A percentile compares a stretch with the other conserved stretches of the same genome.
Evolutionary conservation across 2,797 vertebrate species (phyloP).

Genomic region (Yasuhikotakia modesta): DNA sequence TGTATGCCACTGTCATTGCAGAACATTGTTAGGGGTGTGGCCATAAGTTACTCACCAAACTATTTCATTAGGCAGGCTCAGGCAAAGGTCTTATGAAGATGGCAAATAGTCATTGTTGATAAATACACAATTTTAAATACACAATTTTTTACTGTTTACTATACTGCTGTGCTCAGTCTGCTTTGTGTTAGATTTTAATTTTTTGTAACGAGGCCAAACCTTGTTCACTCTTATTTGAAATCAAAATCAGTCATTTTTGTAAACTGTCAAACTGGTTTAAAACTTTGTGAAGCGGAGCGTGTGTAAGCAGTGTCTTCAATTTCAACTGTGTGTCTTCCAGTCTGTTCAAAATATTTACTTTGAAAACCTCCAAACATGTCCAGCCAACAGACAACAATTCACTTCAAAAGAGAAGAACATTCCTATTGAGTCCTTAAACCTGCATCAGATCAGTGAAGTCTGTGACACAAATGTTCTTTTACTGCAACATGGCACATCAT

Average conservation of each 20-base stretch:
- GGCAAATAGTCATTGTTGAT: not conserved
- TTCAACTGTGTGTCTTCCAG: not conserved
- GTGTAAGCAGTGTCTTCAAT: too few species aligned
- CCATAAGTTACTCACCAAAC: too few species aligned
- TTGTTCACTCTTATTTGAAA: too few species aligned
- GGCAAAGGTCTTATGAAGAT: too few species aligned
- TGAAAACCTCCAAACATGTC: not conserved
- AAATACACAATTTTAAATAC: not conserved
- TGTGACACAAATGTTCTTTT: constrained; percentile 11
- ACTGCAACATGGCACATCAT: not conserved
- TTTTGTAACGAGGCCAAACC: too few species aligned
- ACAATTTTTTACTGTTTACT: not conserved
- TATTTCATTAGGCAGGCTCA: too few species aligned
- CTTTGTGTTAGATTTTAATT: too few species aligned
- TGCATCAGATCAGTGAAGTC: constrained; percentile 11
- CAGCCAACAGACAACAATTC: not conserved
- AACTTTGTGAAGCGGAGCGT: too few species aligned
- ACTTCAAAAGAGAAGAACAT: not conserved
- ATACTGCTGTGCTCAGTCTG: not conserved
- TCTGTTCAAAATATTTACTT: not conserved
- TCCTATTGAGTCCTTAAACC: not conserved
- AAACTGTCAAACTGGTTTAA: too few species aligned
- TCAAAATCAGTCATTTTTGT: too few species aligned
- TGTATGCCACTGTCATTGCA: too few species aligned
- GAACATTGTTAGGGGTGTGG: too few species aligned